These are phyloP conservation scores for Andrena chrysosceles DNA, from an alignment of 2,888 invertebrate species.

Conservation along the genomic window DNA sequence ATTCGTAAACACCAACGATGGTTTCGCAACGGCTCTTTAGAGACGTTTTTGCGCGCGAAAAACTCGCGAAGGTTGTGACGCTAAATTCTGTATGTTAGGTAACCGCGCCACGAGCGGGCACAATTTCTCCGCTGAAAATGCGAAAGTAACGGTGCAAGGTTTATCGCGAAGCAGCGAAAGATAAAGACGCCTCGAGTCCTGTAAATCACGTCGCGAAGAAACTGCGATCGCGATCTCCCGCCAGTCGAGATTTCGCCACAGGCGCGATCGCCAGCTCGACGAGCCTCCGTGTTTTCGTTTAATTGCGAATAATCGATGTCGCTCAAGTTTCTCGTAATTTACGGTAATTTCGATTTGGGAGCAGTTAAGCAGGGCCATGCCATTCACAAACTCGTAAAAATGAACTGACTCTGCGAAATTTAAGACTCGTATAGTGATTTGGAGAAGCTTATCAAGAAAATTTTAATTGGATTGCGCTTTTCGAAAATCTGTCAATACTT, in stretches of 20 bases:
- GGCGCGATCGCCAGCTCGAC: neutral
- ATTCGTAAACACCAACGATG: neutral
- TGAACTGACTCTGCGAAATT: no score
- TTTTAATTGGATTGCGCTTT: no score
- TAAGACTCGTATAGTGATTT: no score
- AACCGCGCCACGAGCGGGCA: neutral
- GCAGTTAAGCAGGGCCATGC: no score
- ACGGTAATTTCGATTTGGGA: neutral
- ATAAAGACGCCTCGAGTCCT: conserved; percentile 24
- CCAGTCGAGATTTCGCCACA: neutral
- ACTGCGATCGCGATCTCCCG: conserved; percentile 12
- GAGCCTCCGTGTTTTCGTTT: conserved; percentile 7
- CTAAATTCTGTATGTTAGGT: neutral
- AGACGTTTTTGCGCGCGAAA: neutral
- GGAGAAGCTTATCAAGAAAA: no score
- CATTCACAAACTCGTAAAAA: no score
- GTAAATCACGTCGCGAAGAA: conserved; percentile 25
- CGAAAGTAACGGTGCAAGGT: conserved; percentile 33
- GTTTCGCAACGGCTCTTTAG: neutral
- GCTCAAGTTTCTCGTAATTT: conserved; percentile 11
- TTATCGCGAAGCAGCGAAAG: conserved; percentile 22
- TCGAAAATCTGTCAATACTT: no score
- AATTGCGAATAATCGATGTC: conserved; percentile 26
- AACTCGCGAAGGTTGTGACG: neutral
- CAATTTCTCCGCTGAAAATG: conserved; percentile 30